phyloP scores from a whole-genome alignment of 2,113 vertebrate species.

The Sylvicapra grimmia region DNA sequence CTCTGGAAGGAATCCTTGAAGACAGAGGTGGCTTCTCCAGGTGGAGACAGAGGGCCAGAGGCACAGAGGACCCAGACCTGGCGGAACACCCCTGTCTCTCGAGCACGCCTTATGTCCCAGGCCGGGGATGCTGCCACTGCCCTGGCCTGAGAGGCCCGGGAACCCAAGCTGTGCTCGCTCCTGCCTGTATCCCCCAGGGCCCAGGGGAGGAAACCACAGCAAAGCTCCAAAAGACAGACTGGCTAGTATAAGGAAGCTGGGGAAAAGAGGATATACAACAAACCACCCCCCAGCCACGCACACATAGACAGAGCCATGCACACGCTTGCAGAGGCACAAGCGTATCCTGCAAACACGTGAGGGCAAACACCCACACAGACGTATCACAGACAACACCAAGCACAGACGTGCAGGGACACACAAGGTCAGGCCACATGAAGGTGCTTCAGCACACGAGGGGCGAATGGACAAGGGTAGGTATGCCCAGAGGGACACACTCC shows the following conservation, averaged over 20 bases:
- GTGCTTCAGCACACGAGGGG: neutral
- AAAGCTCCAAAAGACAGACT: neutral
- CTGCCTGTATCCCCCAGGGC: neutral
- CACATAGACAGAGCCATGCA: neutral
- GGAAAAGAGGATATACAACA: no score
- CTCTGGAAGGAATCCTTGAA: neutral
- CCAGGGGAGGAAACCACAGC: neutral
- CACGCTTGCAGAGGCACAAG: neutral
- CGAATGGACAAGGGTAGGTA: neutral
- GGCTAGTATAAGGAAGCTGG: neutral
- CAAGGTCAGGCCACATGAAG: neutral
- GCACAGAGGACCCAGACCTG: neutral
- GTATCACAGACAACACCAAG: neutral
- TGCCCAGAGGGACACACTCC: neutral
- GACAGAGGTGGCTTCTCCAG: neutral
- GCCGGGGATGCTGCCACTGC: neutral
- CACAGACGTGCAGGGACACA: neutral
- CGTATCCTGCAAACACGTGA: rapidly evolving
- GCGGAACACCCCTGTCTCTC: no score
- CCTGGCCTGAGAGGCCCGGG: neutral
- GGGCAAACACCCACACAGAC: neutral
- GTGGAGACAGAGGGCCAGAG: neutral
- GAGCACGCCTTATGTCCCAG: rapidly evolving
- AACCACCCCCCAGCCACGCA: neutral
- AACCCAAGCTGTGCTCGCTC: neutral